Conservation (phyloP, 2,888 invertebrate species). For the Rugalucina vietnamica region DNA sequence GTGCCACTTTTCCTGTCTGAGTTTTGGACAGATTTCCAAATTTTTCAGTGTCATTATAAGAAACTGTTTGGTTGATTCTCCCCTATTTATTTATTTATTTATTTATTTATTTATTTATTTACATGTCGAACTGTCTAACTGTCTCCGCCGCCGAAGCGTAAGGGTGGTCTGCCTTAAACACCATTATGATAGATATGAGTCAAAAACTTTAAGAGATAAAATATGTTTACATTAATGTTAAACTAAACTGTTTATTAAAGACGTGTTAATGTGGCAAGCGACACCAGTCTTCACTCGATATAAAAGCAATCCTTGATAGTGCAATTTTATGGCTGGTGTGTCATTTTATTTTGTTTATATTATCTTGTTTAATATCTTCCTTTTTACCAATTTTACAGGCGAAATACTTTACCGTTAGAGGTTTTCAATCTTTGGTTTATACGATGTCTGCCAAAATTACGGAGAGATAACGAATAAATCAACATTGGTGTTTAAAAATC, state of each 20-base stretch:
- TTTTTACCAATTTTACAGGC: not conserved
- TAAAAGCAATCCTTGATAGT: constrained; percentile 13
- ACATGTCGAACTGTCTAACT: not conserved
- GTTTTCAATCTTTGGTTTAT: not conserved
- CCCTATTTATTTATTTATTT: too few species aligned
- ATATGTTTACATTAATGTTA: constrained; percentile 48
- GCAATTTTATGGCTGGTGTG: constrained; percentile 7
- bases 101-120: not conserved
- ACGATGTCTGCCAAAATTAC: not conserved
- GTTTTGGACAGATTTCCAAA: too few species aligned
- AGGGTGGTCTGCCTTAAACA: not conserved
- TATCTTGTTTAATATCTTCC: not conserved
- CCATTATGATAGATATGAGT: not conserved
- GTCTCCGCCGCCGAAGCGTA: constrained; percentile 3
- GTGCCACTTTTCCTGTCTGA: too few species aligned
- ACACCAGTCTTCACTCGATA: constrained; percentile 43
- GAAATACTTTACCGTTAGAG: not conserved
- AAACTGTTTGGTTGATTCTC: too few species aligned
- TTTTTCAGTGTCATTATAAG: too few species aligned
- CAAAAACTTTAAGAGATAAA: constrained; percentile 26
- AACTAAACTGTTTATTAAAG: constrained; percentile 48
- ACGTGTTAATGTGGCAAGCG: constrained; percentile 55
- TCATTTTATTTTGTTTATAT: constrained; percentile 11
- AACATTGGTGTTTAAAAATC: too few species aligned
- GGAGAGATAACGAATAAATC: too few species aligned